Evolutionary conservation across 2,888 invertebrate species (phyloP).

Genomic region (Macropis europaea): DNA sequence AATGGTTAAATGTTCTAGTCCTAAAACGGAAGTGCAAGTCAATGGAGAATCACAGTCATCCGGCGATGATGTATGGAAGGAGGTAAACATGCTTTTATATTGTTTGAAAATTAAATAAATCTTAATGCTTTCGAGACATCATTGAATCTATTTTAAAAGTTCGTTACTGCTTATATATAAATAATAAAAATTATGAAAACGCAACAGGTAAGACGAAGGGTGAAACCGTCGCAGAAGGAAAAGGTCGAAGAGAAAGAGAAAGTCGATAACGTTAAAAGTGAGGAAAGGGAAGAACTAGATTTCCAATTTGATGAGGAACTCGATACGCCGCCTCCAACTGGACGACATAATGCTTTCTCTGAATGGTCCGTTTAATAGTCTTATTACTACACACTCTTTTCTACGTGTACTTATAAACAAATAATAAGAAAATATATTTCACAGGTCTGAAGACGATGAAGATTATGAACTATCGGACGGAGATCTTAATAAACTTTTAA

Average conservation of each 20-base stretch:
- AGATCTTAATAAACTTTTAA: conserved; percentile 95
- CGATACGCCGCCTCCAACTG: conserved; percentile 87
- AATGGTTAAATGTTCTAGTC: conserved; percentile 16
- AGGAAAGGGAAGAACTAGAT: conserved; percentile 91
- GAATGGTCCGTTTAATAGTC: conserved; percentile 81
- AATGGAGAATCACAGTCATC: conserved; percentile 62
- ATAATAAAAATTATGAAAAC: conserved; percentile 19
- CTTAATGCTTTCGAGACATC: background rate
- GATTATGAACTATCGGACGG: conserved; percentile 95
- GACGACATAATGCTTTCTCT: conserved; percentile 90
- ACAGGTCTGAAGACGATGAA: conserved; percentile 88
- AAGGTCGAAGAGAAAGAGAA: conserved; percentile 69
- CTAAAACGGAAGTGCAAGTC: conserved; percentile 43
- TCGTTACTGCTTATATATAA: conserved; percentile 5
- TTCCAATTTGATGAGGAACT: conserved; percentile 99
- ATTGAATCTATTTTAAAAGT: background rate
- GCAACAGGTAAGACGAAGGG: conserved; percentile 78
- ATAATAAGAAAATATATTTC: conserved; percentile 23
- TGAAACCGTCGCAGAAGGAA: conserved; percentile 76
- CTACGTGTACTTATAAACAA: background rate
- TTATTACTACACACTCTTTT: background rate
- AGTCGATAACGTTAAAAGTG: conserved; percentile 63
- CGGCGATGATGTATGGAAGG: conserved; percentile 82
- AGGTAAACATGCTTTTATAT: no score
- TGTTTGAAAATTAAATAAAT: conserved; percentile 22